Conservation (phyloP, 2,797 vertebrate species). For the Triplophysa bombifrons region DNA sequence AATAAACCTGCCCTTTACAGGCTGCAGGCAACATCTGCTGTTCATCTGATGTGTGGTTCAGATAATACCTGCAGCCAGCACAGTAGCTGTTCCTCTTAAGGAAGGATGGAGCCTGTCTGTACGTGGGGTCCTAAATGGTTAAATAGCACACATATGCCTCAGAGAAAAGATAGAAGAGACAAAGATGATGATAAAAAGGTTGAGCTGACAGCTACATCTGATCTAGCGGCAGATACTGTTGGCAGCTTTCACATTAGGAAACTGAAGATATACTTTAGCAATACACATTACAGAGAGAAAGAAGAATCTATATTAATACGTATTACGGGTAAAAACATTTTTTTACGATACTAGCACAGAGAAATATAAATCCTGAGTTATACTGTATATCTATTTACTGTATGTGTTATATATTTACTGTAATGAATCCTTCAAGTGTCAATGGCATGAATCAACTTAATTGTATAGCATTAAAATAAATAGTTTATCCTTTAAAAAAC, state of each 20-base stretch:
- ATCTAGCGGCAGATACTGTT: not conserved
- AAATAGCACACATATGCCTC: not conserved
- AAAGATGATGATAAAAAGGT: not conserved
- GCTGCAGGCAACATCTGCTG: constrained; percentile 69
- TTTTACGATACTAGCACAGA: no score
- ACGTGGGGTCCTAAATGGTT: not conserved
- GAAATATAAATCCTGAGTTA: no score
- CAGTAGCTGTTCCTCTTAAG: constrained; percentile 67
- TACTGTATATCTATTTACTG: no score
- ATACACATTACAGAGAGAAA: not conserved
- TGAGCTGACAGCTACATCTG: not conserved
- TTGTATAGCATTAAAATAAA: not conserved
- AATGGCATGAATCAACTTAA: not conserved
- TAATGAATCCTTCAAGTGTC: no score
- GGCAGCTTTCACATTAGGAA: not conserved
- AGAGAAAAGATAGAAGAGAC: not conserved
- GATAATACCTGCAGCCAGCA: constrained; percentile 67
- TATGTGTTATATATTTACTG: no score
- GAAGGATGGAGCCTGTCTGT: constrained; percentile 16
- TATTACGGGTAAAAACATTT: not conserved
- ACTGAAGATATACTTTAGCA: not conserved
- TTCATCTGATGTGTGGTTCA: constrained; percentile 68
- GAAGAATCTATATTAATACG: not conserved
- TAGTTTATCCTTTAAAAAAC: not conserved
- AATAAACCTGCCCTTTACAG: constrained; percentile 42